These are phyloP conservation scores for Platysternon megacephalum DNA, from an alignment of 2,113 vertebrate genomes.

Conservation along the genomic window DNA sequence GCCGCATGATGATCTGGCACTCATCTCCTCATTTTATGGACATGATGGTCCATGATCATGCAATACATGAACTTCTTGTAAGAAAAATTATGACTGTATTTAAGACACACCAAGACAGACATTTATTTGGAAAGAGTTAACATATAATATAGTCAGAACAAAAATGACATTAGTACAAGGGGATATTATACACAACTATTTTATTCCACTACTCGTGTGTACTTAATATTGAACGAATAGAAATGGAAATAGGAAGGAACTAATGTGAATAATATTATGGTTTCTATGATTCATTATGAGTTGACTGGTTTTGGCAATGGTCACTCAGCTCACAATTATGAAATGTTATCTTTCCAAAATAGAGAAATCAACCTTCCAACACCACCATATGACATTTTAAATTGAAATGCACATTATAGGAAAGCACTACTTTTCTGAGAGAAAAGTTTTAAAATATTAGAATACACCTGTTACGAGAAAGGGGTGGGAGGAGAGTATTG, in stretches of 20 bases:
- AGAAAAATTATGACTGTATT: no score
- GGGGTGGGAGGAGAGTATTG: background rate
- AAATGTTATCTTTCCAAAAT: background rate
- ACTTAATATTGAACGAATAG: background rate
- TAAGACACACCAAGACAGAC: no score
- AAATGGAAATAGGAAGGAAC: background rate
- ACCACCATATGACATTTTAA: fast-evolving
- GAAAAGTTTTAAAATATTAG: background rate
- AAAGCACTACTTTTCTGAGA: background rate
- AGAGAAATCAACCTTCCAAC: background rate
- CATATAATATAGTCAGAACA: no score
- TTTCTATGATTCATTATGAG: background rate
- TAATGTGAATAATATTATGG: background rate
- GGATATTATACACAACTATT: no score
- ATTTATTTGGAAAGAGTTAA: no score
- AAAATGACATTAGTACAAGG: no score
- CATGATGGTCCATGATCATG: no score
- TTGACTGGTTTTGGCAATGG: background rate
- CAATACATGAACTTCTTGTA: no score
- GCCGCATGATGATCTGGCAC: no score
- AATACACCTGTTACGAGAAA: background rate
- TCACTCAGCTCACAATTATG: background rate
- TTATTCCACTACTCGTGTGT: background rate
- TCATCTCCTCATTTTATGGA: no score
- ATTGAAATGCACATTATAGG: background rate